Base-by-base conservation (phyloP, 2,888 invertebrate genomes). In the Leptopilina drosophilae region DNA sequence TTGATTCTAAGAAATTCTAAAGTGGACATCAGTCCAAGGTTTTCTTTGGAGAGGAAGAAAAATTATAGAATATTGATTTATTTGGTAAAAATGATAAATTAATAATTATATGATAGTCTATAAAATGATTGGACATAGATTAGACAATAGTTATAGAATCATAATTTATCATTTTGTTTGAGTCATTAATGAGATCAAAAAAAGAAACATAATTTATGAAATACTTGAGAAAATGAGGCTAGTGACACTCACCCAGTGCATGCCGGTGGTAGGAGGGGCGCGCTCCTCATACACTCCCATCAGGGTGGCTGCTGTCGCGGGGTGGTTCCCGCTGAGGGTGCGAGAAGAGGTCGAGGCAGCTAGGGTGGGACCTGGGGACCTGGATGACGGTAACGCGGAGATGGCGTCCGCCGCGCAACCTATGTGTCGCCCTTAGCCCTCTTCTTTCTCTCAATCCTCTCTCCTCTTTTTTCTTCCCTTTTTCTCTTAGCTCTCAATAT, bases 251-350 rank as follows among this genome's bases (percentile, higher is more conserved):
- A 96, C 96, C 96, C 96, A 97, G 95, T 96, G 96, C 96, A 97
- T 95, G 94, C 95, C 96, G 95, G 95, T 95, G 95, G 95, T 95
- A 94, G 95, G 94, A 92, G 93, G 93, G 92, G 93, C 93, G 93
- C 94, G 94, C 94, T 96, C 96, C 95, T 96, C 96, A 95, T 96
- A 96, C 94, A 97, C 96, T 96, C 96, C 96, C 96, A 97, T 97
- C 96, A 96, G 96, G 90, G 90, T 92, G 91, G 91, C 90, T 90
- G 90, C 90, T 90, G 87, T 90, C 87, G 89, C 91, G 90, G 91
- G 91, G 89, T 90, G 87, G 86, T 89, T 90, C 91, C 91, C 91
- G 90, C 90, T 83, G 86, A 89, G 88, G 88, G 88, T 89, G 89
- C 87, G 88, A 88, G 89, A 90, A 86, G 89, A 89, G 86, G 87